Percentiles rank a stretch among this genome's conserved stretches.
Conservation (phyloP, 2,797 vertebrate genomes). For the Oreonectes daqikongensis region DNA sequence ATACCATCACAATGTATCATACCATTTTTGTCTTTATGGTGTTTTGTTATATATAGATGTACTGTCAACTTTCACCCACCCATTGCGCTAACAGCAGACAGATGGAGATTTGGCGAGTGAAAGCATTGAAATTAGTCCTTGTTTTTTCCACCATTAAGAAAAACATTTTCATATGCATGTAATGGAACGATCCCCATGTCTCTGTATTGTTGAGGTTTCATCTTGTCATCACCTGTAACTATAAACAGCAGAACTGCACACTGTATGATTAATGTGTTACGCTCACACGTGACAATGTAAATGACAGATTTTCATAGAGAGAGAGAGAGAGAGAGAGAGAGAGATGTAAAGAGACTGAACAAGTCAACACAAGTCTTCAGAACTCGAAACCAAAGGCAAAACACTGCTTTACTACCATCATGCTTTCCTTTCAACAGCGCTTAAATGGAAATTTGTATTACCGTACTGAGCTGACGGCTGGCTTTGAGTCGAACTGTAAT, state of each 20-base stretch:
- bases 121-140: conserved; percentile 13
- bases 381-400: conserved; percentile 27
- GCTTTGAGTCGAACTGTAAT: conserved; percentile 10
- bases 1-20: too few relatives aligned
- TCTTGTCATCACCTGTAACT: conserved; percentile 50
- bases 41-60: too few relatives aligned
- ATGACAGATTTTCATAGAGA: conserved; percentile 34
- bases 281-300: conserved; percentile 9
- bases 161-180: conserved; percentile 28
- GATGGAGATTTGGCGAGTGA: conserved; percentile 32
- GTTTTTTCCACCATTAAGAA: conserved; percentile 35
- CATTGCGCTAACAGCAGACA: conserved; percentile 38
- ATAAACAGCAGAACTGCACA: conserved; percentile 39
- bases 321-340: conserved; percentile 8
- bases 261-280: conserved; percentile 46
- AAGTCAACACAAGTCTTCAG: background rate
- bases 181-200: background rate
- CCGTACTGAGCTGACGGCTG: background rate
- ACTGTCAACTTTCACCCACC: conserved; percentile 29
- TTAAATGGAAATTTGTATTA: conserved; percentile 26
- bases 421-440: conserved; percentile 15
- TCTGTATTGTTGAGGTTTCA: conserved; percentile 41
- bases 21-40: too few relatives aligned
- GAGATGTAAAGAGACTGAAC: conserved; percentile 9
- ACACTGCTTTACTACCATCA: conserved; percentile 6